phyloP scores from a whole-genome alignment of 2,113 vertebrate genomes.

The Megaceryle torquata region DNA sequence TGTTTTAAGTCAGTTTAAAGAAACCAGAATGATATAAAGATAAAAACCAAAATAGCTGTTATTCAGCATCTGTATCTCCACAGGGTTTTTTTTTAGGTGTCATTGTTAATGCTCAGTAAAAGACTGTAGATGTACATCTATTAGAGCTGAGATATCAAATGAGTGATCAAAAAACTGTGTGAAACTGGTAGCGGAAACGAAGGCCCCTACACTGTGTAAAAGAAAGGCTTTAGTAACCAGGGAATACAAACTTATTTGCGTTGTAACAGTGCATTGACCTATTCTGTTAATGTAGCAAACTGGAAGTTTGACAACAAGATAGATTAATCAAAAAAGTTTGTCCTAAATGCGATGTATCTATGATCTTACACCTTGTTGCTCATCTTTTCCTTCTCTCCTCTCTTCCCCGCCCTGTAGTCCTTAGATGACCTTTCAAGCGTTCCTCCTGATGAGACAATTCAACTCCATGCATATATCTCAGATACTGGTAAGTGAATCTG shows the following conservation, averaged over 20 bases:
- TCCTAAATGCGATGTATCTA: background rate
- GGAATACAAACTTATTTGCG: background rate
- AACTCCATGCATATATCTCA: slow-evolving; percentile 94
- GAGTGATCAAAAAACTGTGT: background rate
- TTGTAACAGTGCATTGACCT: background rate
- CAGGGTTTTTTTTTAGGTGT: background rate
- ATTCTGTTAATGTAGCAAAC: background rate
- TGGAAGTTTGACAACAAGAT: background rate
- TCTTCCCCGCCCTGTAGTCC: slow-evolving; percentile 71
- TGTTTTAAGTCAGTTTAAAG: background rate
- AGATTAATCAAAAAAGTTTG: background rate
- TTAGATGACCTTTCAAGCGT: slow-evolving; percentile 93
- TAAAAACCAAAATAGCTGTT: background rate
- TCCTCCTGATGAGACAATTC: slow-evolving; percentile 86
- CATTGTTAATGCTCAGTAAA: background rate
- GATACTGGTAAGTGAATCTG: slow-evolving; percentile 87
- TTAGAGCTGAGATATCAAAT: background rate
- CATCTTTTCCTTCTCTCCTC: background rate
- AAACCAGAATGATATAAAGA: background rate
- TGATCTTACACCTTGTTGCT: background rate
- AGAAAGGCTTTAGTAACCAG: background rate
- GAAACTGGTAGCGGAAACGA: background rate
- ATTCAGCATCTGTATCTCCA: background rate
- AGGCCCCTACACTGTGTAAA: background rate
- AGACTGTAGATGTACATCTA: background rate